Percentiles rank a stretch among this genome's conserved stretches.
phyloP scores from a whole-genome alignment of 92 coral and sea anemone species.

The Siderastrea radians region DNA sequence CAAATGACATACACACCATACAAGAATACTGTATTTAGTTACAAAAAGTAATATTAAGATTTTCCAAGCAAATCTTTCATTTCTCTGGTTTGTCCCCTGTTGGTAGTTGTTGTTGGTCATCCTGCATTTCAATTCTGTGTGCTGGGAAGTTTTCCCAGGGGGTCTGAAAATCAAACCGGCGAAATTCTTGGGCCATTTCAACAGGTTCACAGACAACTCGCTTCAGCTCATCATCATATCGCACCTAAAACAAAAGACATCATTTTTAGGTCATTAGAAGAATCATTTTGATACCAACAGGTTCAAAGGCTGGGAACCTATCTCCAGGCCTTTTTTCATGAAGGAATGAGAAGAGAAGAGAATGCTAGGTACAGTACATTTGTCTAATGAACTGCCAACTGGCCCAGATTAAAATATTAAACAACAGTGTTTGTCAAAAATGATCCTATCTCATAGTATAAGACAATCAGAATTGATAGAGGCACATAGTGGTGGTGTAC shows the following conservation, averaged over 20 bases:
- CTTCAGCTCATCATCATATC: slow-evolving; percentile 97
- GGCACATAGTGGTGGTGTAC: too few relatives aligned
- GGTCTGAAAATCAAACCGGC: slow-evolving; percentile 92
- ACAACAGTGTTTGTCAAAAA: too few relatives aligned
- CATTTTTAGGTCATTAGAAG: neutral
- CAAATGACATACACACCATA: slow-evolving; percentile 2
- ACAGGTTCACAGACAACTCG: slow-evolving; percentile 98
- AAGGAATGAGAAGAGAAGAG: too few relatives aligned
- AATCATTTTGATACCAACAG: neutral
- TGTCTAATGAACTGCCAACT: too few relatives aligned
- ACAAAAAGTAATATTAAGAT: neutral
- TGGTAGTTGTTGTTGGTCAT: slow-evolving; percentile 12
- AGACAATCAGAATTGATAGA: too few relatives aligned
- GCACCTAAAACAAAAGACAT: slow-evolving; percentile 68
- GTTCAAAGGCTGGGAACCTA: too few relatives aligned
- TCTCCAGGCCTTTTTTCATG: too few relatives aligned
- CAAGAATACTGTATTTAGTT: neutral
- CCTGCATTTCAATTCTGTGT: slow-evolving; percentile 59
- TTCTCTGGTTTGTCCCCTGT: slow-evolving; percentile 27
- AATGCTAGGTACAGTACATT: too few relatives aligned
- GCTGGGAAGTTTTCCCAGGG: slow-evolving; percentile 99
- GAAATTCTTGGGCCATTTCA: slow-evolving; percentile 96
- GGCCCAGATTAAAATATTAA: too few relatives aligned
- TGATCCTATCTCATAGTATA: too few relatives aligned
- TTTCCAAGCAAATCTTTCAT: neutral